Percentiles rank a stretch among this genome's conserved stretches.
Evolutionary conservation across 2,888 invertebrate species (phyloP).

Genomic region (Metacarcinus magister): DNA sequence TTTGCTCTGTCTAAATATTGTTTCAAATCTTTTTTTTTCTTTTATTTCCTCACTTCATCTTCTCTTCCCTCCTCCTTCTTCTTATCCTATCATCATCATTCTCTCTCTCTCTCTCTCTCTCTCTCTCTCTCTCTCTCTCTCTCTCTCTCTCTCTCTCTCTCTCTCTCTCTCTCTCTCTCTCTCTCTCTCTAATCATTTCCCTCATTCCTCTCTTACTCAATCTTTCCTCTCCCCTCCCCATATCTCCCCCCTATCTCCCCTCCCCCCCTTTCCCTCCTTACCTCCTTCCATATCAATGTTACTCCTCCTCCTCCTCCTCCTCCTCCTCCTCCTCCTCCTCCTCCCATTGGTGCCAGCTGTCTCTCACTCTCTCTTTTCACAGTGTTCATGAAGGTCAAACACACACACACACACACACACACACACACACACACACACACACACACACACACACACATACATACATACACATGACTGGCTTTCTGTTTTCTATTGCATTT

Average conservation of each 20-base stretch:
- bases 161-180: constrained; percentile 26
- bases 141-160: not conserved
- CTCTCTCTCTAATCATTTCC: not conserved
- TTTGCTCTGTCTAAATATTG: not conserved
- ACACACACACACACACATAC: constrained; percentile 21
- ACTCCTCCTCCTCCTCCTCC: not conserved
- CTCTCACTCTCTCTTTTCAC: constrained; percentile 14
- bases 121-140: constrained; percentile 11
- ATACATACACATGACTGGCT: no score
- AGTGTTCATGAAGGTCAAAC: not conserved
- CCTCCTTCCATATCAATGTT: not conserved
- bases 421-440: constrained; percentile 26
- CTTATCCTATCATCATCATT: not conserved
- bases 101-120: constrained; percentile 26
- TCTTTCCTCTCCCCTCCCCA: no score
- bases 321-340: constrained; percentile 26
- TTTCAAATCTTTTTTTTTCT: not conserved
- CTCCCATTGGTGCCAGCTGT: not conserved
- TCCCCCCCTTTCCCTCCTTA: not conserved
- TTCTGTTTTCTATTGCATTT: no score
- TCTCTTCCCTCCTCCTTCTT: not conserved
- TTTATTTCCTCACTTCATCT: not conserved
- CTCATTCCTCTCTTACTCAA: not conserved
- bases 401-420: constrained; percentile 26
- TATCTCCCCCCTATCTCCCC: no score